Percentiles rank a stretch among this genome's conserved stretches.
Evolutionary conservation across 2,113 vertebrate genomes (phyloP).

Genomic region (Gymnarchus niloticus): DNA sequence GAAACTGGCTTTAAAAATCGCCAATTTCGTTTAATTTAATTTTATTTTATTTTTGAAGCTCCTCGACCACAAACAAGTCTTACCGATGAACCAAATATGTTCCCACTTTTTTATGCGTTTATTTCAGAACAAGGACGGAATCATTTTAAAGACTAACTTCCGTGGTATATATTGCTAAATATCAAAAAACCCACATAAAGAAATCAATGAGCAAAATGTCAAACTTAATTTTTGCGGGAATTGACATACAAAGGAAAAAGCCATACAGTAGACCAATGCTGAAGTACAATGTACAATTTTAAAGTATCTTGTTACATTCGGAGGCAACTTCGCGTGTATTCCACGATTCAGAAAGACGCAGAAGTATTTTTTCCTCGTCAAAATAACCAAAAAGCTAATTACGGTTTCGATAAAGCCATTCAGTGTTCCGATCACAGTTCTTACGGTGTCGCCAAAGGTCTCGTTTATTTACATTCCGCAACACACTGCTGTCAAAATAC

Average conservation of each 20-base stretch:
- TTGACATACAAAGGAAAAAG: neutral
- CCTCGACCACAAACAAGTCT: neutral
- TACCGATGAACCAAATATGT: neutral
- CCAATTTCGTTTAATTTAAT: neutral
- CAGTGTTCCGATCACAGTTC: neutral
- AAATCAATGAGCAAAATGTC: neutral
- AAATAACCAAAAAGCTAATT: neutral
- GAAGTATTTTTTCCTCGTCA: neutral
- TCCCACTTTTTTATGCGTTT: neutral
- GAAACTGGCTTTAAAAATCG: neutral
- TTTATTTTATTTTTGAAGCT: neutral
- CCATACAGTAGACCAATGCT: neutral
- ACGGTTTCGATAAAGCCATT: neutral
- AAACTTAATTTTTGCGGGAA: neutral
- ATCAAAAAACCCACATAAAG: neutral
- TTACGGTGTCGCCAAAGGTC: neutral
- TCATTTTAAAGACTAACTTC: neutral
- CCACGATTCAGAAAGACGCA: neutral
- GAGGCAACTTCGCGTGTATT: neutral
- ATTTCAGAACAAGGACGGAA: neutral
- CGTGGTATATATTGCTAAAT: neutral
- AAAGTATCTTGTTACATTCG: neutral
- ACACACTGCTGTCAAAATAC: neutral
- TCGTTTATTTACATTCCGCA: neutral
- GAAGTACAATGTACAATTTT: neutral